Evolutionary conservation across 2,888 invertebrate species (phyloP).

Genomic region (Drosophila silvestris): DNA sequence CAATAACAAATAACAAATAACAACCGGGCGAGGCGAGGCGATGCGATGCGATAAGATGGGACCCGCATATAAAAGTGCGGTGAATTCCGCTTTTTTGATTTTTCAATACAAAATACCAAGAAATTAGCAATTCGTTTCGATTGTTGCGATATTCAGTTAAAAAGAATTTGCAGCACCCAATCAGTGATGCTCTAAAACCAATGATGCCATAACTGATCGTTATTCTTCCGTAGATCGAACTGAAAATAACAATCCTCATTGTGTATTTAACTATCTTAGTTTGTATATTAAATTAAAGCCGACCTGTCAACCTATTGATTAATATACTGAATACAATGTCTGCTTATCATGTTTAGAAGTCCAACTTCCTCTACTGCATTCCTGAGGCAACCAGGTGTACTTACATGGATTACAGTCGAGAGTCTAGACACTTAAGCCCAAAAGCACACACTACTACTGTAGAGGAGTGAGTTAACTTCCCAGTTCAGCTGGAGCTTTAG

Average conservation of each 20-base stretch:
- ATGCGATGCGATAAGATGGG: slow-evolving; percentile 8
- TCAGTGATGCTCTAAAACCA: neutral
- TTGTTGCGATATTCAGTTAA: neutral
- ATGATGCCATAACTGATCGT: neutral
- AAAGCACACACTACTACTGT: slow-evolving; percentile 10
- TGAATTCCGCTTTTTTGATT: neutral
- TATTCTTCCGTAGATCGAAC: neutral
- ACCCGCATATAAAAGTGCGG: neutral
- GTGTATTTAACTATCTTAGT: neutral
- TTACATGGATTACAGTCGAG: slow-evolving; percentile 8
- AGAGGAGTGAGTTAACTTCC: slow-evolving; percentile 43
- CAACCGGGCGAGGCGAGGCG: neutral
- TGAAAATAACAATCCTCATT: neutral
- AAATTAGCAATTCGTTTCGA: neutral
- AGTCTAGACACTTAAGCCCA: slow-evolving; percentile 26
- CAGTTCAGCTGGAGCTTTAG: slow-evolving; percentile 33
- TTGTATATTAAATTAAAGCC: neutral
- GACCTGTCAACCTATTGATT: neutral
- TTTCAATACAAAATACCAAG: neutral
- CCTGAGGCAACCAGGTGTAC: neutral
- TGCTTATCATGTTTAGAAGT: neutral
- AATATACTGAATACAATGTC: neutral
- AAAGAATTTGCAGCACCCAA: neutral
- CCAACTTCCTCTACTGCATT: slow-evolving; percentile 10
- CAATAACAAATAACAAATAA: slow-evolving; percentile 26